These are phyloP conservation scores for Merodon equestris DNA, from an alignment of 2,888 invertebrate species.

Conservation along the genomic window DNA sequence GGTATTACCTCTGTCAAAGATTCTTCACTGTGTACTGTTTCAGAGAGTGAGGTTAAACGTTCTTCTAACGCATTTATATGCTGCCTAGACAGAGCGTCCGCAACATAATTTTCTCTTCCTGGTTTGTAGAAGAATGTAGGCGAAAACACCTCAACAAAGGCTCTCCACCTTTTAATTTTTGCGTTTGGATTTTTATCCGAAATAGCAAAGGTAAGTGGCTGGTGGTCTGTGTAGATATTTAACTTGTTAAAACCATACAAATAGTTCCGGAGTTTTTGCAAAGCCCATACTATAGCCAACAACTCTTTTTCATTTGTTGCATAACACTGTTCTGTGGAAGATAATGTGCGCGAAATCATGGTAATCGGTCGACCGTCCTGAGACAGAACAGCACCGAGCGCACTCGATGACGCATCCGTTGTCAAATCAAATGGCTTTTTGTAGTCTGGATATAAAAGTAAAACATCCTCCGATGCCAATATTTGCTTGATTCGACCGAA, in stretches of 20 bases:
- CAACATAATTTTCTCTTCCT: slow-evolving; percentile 41
- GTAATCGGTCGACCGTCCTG: slow-evolving; percentile 38
- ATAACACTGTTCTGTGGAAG: slow-evolving; percentile 28
- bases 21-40: slow-evolving; percentile 22
- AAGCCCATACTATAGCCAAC: slow-evolving; percentile 35
- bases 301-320: slow-evolving; percentile 41
- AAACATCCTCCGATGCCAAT: slow-evolving; percentile 32
- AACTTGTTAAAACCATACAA: slow-evolving; percentile 31
- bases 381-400: slow-evolving; percentile 31
- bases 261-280: slow-evolving; percentile 46
- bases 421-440: slow-evolving; percentile 38
- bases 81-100: slow-evolving; percentile 35
- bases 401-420: slow-evolving; percentile 23
- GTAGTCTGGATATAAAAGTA: slow-evolving; percentile 23
- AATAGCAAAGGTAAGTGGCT: slow-evolving; percentile 39
- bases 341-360: slow-evolving; percentile 42
- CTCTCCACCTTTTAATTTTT: slow-evolving; percentile 20
- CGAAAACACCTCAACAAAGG: slow-evolving; percentile 23
- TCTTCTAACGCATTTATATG: slow-evolving; percentile 24
- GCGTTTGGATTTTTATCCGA: slow-evolving; percentile 45
- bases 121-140: slow-evolving; percentile 36
- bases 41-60: background rate
- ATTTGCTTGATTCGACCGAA: slow-evolving; percentile 38
- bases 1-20: slow-evolving; percentile 18
- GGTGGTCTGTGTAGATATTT: slow-evolving; percentile 47